Percentiles rank a stretch among this genome's conserved stretches.
Conservation (phyloP, 1,140 invertebrate species). For the Lepidostoma basale region DNA sequence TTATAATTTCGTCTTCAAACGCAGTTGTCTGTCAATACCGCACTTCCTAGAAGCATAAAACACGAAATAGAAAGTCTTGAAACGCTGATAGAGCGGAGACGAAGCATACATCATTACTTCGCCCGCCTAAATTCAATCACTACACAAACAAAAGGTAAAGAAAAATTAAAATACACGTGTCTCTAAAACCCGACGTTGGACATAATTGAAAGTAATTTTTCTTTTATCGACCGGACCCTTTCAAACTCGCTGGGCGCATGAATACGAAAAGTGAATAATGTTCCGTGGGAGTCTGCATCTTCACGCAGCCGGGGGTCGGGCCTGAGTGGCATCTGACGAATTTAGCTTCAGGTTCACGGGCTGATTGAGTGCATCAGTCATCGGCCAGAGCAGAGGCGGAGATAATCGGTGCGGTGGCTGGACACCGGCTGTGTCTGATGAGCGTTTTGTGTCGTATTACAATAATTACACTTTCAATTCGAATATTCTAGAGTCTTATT, state of each 20-base stretch:
- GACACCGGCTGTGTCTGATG: too few relatives aligned
- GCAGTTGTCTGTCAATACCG: not conserved
- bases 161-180: constrained; percentile 3
- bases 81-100: not conserved
- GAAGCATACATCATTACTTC: constrained; percentile 6
- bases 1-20: too few relatives aligned
- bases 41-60: not conserved
- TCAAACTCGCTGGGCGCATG: not conserved
- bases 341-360: constrained; percentile 15
- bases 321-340: constrained; percentile 15
- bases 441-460: too few relatives aligned
- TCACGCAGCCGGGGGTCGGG: not conserved
- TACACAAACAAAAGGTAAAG: not conserved
- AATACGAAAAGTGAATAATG: not conserved
- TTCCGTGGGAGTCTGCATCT: not conserved
- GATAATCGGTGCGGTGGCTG: too few relatives aligned
- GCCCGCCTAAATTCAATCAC: constrained; percentile 12
- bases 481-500: too few relatives aligned
- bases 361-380: constrained; percentile 26
- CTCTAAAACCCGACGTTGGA: not conserved
- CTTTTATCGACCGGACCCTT: not conserved
- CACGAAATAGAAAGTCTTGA: constrained; percentile 1
- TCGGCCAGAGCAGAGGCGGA: not conserved
- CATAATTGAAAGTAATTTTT: constrained; percentile 13
- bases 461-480: too few relatives aligned